A percentile compares a stretch with the other conserved stretches of the same genome.
Conservation (phyloP, 2,113 vertebrate genomes). For the Peromyscus californicus region DNA sequence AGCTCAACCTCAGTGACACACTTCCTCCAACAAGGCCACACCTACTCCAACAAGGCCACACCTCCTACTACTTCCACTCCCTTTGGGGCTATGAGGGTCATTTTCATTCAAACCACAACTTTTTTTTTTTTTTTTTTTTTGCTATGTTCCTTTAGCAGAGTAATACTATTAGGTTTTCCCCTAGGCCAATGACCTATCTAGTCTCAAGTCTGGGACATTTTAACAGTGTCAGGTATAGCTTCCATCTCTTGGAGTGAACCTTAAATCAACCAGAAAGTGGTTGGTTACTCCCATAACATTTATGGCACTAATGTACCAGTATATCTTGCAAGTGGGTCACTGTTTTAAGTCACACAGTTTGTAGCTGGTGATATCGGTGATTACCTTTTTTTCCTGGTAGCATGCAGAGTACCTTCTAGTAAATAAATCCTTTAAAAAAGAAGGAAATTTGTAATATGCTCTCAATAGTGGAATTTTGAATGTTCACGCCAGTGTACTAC, state of each 20-base stretch:
- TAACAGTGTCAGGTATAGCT: not conserved
- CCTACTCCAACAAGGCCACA: not conserved
- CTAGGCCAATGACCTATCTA: not conserved
- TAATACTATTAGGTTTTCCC: not conserved
- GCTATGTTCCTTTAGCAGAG: not conserved
- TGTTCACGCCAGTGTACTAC: too few species aligned
- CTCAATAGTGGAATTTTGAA: not conserved
- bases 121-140: not conserved
- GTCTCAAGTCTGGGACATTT: not conserved
- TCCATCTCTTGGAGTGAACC: not conserved
- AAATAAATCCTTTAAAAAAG: not conserved
- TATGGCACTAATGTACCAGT: not conserved
- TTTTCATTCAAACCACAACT: not conserved
- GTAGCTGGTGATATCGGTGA: not conserved
- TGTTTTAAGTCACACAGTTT: not conserved
- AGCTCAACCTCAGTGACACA: not conserved
- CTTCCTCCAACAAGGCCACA: not conserved
- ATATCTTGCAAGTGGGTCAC: not conserved
- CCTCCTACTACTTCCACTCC: too few species aligned
- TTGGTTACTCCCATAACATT: not conserved
- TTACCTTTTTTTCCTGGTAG: not conserved
- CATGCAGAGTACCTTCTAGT: not conserved
- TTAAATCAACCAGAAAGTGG: not conserved
- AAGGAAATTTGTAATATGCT: not conserved
- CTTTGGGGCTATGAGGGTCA: not conserved